A percentile compares a stretch with the other conserved stretches of the same genome.
phyloP scores from a whole-genome alignment of 2,888 invertebrate genomes.

The Aricia artaxerxes region DNA sequence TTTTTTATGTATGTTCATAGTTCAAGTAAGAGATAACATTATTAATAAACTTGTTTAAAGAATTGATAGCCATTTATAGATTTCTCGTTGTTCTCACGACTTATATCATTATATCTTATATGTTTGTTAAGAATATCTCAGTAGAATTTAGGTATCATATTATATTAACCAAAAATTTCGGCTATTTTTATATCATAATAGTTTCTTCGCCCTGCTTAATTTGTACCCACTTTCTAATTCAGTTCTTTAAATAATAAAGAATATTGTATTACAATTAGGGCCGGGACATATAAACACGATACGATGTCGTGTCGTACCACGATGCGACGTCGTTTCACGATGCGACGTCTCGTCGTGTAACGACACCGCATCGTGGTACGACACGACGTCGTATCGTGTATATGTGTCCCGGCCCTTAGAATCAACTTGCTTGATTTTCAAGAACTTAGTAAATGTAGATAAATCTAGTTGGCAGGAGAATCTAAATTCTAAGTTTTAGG shows the following conservation, averaged over 20 bases:
- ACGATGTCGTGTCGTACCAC: no score
- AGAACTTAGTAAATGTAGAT: background rate
- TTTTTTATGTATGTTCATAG: no score
- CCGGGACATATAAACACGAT: no score
- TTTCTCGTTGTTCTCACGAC: slow-evolving; percentile 17
- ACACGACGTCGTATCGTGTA: no score
- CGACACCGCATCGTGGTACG: no score
- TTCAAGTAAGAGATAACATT: background rate
- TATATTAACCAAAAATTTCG: slow-evolving; percentile 66
- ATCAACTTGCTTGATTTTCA: background rate
- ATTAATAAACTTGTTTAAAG: background rate
- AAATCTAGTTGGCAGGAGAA: background rate
- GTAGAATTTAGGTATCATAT: slow-evolving; percentile 49
- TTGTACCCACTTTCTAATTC: slow-evolving; percentile 34
- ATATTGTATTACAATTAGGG: background rate
- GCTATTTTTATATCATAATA: slow-evolving; percentile 62
- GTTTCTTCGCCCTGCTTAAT: slow-evolving; percentile 35
- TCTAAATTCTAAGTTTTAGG: no score
- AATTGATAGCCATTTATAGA: background rate
- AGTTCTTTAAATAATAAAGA: background rate
- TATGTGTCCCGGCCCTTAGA: background rate
- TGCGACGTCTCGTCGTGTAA: no score
- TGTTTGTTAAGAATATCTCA: slow-evolving; percentile 55
- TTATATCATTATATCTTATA: slow-evolving; percentile 36
- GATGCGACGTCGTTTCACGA: no score